Evolutionary conservation across 2,113 vertebrate species (phyloP), one percentile per base, ranked within the genome.

Genomic region (Athene noctua): DNA sequence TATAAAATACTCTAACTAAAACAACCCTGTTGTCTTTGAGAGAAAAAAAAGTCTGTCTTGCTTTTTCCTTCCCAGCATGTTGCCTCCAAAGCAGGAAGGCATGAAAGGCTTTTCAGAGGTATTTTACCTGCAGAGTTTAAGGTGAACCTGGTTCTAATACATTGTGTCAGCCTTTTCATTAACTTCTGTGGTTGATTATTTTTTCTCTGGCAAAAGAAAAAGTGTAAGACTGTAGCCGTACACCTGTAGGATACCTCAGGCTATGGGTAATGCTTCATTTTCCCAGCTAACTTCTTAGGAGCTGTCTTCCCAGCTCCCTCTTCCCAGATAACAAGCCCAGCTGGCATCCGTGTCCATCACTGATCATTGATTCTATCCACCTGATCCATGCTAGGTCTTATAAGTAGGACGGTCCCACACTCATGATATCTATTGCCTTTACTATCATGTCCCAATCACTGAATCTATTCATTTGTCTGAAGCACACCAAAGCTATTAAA

Each of bases 181-280:
- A 10, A 25, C 6, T 73, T 65, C 11, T 51, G 5, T 8, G 40
- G 13, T 44, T 46, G 77, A 16, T 25, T 2, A 0, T 34, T 49
- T 83, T 3, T 13, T 30, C 32, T 80, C 52, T 30, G 10, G 32
- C 57, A n/a, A 38, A 91, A 57, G 16, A 13, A 82, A 78, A 78
- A 68, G 25, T 4, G 2, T 13, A 4, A 54, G 15, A 20, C 9
- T n/a, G 25, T 57, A 52, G 19, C 52, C 59, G 38, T 47, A 63
- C 6, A 27, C 30, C 22, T 19, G 15, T 13, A 55, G 13, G 26
- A 32, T 6, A 32, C 3, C 3, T 63, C 5, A 1, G 1, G 1
- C 3, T 54, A 29, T 1, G 3, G 11, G 11, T 66, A 34, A 29
- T 34, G 18, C 21, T 82, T 82, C 0, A 0, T 54, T 86, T 93